Percentiles rank a stretch among this genome's conserved stretches.
Evolutionary conservation across 2,113 vertebrate species (phyloP).

Genomic region (Thryonomys swinderianus): DNA sequence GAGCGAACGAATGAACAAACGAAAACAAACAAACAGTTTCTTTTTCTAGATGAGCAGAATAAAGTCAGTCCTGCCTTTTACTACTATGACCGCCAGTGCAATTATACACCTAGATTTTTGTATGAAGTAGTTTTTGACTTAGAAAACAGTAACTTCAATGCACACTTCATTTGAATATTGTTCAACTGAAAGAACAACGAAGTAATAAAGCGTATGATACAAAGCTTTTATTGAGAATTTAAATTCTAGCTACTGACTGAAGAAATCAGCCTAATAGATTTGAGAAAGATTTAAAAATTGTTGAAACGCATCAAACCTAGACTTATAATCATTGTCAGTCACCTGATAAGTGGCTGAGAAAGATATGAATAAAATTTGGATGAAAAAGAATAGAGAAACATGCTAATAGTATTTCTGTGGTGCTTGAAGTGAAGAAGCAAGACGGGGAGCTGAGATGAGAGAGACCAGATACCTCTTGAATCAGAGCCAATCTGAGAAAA

Average conservation of each 20-base stretch:
- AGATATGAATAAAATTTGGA: neutral
- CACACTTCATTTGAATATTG: neutral
- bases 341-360: neutral
- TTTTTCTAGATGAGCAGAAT: neutral
- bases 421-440: neutral
- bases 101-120: neutral
- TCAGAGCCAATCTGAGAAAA: neutral
- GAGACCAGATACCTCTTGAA: neutral
- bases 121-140: neutral
- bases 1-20: too few relatives aligned
- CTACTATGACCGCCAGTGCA: neutral
- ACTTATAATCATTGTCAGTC: neutral
- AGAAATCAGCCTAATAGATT: neutral
- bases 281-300: neutral
- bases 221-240: neutral
- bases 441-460: neutral
- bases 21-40: too few relatives aligned
- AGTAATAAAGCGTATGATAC: neutral
- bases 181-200: neutral
- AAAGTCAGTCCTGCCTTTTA: neutral
- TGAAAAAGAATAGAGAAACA: neutral
- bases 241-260: neutral
- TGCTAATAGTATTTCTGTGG: neutral
- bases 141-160: neutral
- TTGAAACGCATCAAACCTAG: neutral